Evolutionary conservation across 2,888 invertebrate species (phyloP), one percentile per base, ranked within the genome.

Genomic region (Pristionchus entomophagus): DNA sequence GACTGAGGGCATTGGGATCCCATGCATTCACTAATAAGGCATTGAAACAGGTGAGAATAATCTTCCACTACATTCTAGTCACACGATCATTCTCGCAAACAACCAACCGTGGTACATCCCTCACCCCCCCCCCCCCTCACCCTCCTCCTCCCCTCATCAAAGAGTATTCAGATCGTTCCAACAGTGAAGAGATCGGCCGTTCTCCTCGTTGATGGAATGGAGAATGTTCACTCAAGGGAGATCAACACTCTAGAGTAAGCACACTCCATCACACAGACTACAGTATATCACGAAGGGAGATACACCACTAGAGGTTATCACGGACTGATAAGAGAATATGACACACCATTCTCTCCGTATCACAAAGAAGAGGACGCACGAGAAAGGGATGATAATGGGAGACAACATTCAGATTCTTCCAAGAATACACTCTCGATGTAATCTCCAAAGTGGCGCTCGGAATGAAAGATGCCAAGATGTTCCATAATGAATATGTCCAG

Each of bases 1-100:
- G 95, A n/a, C 94, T 95, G 17, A 91, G 95, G 41, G 92, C 94
- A 17, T 92, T 95, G 10, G 92, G 95, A 12, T 94, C 94, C 65
- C 95, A 95, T 1, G 94, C 94, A 3, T 95, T 95, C 90, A 94
- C 94, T 19, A 92, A 94, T 10, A 89, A 93, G 10, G 53, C 86
- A 38, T 59, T 90, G 69, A 89, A 87, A 81, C 62, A 88, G 65
- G 89, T 89, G 26, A 62, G 45, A 49, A 78, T 49, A n/a, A n/a
- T n/a, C n/a, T 22, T 45, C 19, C 65, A n/a, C 29, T 6, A n/a
- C 19, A 35, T 3, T 14, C n/a, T 10, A 19, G 14, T 65, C 12
- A 65, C 14, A 65, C n/a, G 29, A 17, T 22, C 59, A 8, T n/a
- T 59, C 35, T 14, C n/a, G 10, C 10, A 8, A 17, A n/a, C n/a